phyloP scores from a whole-genome alignment of 1,140 invertebrate genomes.

The Lucilia sericata region DNA sequence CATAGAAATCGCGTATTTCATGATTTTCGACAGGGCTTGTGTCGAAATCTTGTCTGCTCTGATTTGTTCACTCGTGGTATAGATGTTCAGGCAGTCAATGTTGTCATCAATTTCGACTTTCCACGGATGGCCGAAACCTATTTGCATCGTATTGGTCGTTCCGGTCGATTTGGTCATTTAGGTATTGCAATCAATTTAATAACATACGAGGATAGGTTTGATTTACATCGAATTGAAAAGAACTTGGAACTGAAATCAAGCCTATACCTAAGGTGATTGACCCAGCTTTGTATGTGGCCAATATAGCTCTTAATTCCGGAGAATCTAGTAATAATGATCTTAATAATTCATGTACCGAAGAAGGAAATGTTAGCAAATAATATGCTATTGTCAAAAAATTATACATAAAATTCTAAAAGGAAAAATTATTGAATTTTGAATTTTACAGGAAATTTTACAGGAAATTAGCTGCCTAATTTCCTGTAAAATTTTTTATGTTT shows the following conservation, averaged over 20 bases:
- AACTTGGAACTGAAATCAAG: conserved; percentile 98
- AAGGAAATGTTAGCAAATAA: conserved; percentile 69
- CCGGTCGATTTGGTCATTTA: conserved; percentile 97
- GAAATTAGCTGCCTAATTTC: too few species aligned
- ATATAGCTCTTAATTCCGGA: conserved; percentile 53
- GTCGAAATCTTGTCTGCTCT: conserved; percentile 93
- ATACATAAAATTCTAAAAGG: conserved; percentile 40
- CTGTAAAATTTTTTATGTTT: too few species aligned
- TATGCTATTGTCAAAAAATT: conserved; percentile 45
- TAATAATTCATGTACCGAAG: conserved; percentile 68
- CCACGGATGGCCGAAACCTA: conserved; percentile 99
- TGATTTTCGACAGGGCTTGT: conserved; percentile 97
- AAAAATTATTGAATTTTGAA: conserved; percentile 46
- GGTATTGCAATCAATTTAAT: conserved; percentile 99
- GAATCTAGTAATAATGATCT: conserved; percentile 65
- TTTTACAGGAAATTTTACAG: too few species aligned
- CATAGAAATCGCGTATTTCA: conserved; percentile 99
- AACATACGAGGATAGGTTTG: conserved; percentile 98
- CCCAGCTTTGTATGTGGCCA: conserved; percentile 93
- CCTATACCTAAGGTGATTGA: conserved; percentile 99
- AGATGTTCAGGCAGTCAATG: conserved; percentile 99
- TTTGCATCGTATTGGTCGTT: conserved; percentile 98
- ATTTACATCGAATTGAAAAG: conserved; percentile 98
- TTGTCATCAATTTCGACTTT: conserved; percentile 99
- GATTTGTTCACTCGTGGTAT: conserved; percentile 99